Base-by-base conservation (phyloP, 2,113 vertebrate species). In the Ameiurus melas region DNA sequence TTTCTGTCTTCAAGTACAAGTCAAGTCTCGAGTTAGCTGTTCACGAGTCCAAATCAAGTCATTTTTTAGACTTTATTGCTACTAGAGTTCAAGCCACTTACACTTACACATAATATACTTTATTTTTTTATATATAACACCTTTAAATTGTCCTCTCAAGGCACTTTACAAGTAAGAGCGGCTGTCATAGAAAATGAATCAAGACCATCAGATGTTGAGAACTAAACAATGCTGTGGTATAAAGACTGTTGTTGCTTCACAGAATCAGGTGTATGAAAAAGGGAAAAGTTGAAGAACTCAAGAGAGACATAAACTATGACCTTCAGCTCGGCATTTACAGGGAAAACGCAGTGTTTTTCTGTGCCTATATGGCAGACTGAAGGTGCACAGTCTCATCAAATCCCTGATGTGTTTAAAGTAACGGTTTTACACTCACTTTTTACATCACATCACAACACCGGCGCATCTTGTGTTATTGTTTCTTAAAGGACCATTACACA, bases 401-500 rank as follows among this genome's bases (percentile, higher is more conserved):
- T 60, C 30, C 33, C 33, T 82, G 30, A 39, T 25, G 80, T 60
- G 55, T 39, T 60, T 57, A 80, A 80, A 80, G 77, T 58, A 81
- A 81, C 30, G 19, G 55, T 36, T 39, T 25, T 60, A 16, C 33
- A 14, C 19, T 81, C n/a, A 33, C 33, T 82, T 82, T 39, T 36
- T 81, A 36, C 79, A 22, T 81, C 55, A 39, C 20, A 55, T 25
- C 55, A 60, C 80, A 55, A 82, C 19, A 22, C 51, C 3, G 0
- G 79, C 1, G 20, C 6, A 20, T 58, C 79, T 39, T 25, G 14
- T 81, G 80, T 39, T 82, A 82, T 82, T 81, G 79, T 81, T 81
- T 82, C 80, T 82, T 39, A 62, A 60, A 82, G 80, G 80, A 62
- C 57, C 80, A 82, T 82, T 82, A 82, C 30, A 60, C 80, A 36